Evolutionary conservation across 2,888 invertebrate species (phyloP).

Genomic region (Brachyptera risi): DNA sequence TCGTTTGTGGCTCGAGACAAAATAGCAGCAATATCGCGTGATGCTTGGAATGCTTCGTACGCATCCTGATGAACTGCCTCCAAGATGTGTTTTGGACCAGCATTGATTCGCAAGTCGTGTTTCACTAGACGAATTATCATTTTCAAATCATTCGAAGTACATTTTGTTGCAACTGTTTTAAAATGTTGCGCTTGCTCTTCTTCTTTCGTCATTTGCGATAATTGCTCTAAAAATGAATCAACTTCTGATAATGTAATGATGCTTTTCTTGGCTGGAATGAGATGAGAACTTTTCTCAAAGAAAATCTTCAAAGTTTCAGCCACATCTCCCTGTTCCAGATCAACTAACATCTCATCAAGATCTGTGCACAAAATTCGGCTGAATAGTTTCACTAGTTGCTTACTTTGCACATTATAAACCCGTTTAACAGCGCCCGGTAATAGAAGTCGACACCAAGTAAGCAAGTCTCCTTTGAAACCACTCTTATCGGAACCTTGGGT

Average conservation of each 20-base stretch:
- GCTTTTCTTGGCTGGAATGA: conserved; percentile 63
- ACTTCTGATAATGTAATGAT: conserved; percentile 68
- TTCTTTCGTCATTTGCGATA: conserved; percentile 76
- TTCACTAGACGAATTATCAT: conserved; percentile 83
- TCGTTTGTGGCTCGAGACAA: conserved; percentile 55
- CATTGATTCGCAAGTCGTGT: conserved; percentile 87
- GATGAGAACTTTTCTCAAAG: conserved; percentile 60
- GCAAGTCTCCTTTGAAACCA: conserved; percentile 57
- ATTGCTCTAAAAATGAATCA: conserved; percentile 67
- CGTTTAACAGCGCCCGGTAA: conserved; percentile 78
- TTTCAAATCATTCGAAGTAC: conserved; percentile 79
- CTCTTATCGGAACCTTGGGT: conserved; percentile 47
- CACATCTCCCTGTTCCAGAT: conserved; percentile 86
- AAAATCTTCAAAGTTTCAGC: conserved; percentile 79
- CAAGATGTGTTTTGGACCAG: conserved; percentile 86
- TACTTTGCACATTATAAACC: conserved; percentile 89
- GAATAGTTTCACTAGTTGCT: conserved; percentile 85
- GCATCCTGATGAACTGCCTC: conserved; percentile 85
- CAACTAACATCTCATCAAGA: conserved; percentile 76
- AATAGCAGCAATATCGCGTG: conserved; percentile 72
- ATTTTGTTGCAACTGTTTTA: conserved; percentile 65
- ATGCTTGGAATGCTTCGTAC: conserved; percentile 82
- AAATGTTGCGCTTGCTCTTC: conserved; percentile 81
- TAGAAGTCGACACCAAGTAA: conserved; percentile 76
- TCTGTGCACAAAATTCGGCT: conserved; percentile 70